Evolutionary conservation across 2,888 invertebrate genomes (phyloP).

Genomic region (Andricus curvator): DNA sequence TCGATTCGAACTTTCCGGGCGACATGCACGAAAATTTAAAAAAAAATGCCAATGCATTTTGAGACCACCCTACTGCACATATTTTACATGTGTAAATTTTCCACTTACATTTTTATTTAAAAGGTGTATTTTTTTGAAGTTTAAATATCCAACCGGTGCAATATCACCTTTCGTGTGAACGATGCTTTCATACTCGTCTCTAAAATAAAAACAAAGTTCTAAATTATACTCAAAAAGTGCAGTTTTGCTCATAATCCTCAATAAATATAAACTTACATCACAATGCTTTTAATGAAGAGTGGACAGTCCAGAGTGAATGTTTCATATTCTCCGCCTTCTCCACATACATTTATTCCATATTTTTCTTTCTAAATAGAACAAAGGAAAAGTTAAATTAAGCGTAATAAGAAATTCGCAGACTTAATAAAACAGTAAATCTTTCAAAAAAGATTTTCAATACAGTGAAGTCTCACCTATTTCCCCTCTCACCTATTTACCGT

Average conservation of each 20-base stretch:
- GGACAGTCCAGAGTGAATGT: slow-evolving; percentile 98
- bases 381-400: neutral
- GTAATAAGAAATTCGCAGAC: neutral
- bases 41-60: no score
- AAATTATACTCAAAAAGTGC: neutral
- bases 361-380: slow-evolving; percentile 85
- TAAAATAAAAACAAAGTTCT: slow-evolving; percentile 73
- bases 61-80: no score
- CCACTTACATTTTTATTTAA: slow-evolving; percentile 82
- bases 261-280: slow-evolving; percentile 86
- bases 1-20: no score
- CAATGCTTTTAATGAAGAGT: slow-evolving; percentile 92
- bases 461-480: no score
- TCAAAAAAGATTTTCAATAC: no score
- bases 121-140: slow-evolving; percentile 90
- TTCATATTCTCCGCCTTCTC: slow-evolving; percentile 99
- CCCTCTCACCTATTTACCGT: no score
- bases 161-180: slow-evolving; percentile 95
- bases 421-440: neutral
- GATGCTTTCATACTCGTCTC: slow-evolving; percentile 91
- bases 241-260: neutral
- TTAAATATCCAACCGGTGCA: slow-evolving; percentile 96
- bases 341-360: slow-evolving; percentile 97
- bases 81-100: neutral
- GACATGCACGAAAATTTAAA: no score